A percentile compares a stretch with the other conserved stretches of the same genome.
phyloP scores from a whole-genome alignment of 2,888 invertebrate species.

The Dicyrtoma fusca region DNA sequence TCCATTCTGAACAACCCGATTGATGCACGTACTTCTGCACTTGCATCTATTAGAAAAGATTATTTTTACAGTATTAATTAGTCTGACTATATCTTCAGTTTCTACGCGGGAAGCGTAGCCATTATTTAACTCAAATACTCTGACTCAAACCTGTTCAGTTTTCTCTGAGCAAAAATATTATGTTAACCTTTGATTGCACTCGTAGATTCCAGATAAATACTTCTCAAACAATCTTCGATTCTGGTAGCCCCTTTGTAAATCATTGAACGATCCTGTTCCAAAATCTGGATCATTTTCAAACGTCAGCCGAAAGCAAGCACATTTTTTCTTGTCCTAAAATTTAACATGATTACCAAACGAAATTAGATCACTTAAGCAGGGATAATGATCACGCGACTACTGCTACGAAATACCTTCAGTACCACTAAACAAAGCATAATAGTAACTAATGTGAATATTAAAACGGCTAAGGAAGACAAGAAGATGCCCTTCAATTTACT shows the following conservation, averaged over 20 bases:
- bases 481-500: no score
- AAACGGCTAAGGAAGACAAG: no score
- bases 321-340: constrained; percentile 77
- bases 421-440: no score
- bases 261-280: no score
- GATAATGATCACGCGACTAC: no score
- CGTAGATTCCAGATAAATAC: constrained; percentile 88
- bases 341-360: neutral
- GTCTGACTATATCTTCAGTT: no score
- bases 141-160: no score
- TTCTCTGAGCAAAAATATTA: neutral
- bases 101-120: no score
- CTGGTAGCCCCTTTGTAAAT: constrained; percentile 73
- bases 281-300: constrained; percentile 73
- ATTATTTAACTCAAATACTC: no score
- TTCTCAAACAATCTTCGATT: constrained; percentile 81
- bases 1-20: constrained; percentile 93
- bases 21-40: constrained; percentile 83
- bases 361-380: neutral
- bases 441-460: no score
- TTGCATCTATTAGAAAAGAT: constrained; percentile 81
- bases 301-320: constrained; percentile 88
- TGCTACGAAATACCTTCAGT: no score
- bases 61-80: no score
- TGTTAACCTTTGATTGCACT: constrained; percentile 79